Evolutionary conservation across 1,140 invertebrate genomes (phyloP).

Genomic region (Frieseomelitta varia): DNA sequence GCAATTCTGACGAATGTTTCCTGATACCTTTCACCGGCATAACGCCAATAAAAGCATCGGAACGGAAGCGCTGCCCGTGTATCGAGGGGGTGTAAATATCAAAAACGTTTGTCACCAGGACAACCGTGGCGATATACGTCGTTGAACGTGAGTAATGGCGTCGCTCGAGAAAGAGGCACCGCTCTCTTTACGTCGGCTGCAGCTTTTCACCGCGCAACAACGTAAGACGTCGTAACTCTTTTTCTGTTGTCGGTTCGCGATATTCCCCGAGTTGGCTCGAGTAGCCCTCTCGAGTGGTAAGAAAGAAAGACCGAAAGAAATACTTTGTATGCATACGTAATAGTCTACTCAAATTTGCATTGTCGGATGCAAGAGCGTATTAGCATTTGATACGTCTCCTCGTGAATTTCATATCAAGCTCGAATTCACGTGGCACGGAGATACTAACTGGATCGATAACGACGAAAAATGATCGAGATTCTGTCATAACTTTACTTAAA

Average conservation of each 20-base stretch:
- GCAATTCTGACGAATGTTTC: slow-evolving; percentile 11
- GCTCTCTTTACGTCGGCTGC: slow-evolving; percentile 42
- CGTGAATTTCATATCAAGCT: too few species aligned
- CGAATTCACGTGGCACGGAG: too few species aligned
- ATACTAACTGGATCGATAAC: too few species aligned
- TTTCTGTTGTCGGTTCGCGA: slow-evolving; percentile 10
- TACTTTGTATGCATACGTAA: slow-evolving; percentile 16
- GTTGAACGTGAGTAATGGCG: slow-evolving; percentile 46
- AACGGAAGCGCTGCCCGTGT: background rate
- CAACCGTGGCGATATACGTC: background rate
- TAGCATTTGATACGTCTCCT: too few species aligned
- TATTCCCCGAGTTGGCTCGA: slow-evolving; percentile 30
- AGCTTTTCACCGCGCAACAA: slow-evolving; percentile 24
- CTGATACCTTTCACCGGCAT: background rate
- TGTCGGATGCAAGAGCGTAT: too few species aligned
- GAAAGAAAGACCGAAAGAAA: background rate
- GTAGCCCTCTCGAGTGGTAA: background rate
- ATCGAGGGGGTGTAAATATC: slow-evolving; percentile 40
- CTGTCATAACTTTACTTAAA: too few species aligned
- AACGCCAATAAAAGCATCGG: slow-evolving; percentile 13
- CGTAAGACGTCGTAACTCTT: slow-evolving; percentile 37
- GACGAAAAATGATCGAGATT: too few species aligned
- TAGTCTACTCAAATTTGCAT: background rate
- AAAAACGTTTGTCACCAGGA: slow-evolving; percentile 32
- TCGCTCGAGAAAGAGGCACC: background rate